Percentiles rank a stretch among this genome's conserved stretches.
Evolutionary conservation across 2,797 vertebrate genomes (phyloP).

Genomic region (Xiphophorus birchmanni): DNA sequence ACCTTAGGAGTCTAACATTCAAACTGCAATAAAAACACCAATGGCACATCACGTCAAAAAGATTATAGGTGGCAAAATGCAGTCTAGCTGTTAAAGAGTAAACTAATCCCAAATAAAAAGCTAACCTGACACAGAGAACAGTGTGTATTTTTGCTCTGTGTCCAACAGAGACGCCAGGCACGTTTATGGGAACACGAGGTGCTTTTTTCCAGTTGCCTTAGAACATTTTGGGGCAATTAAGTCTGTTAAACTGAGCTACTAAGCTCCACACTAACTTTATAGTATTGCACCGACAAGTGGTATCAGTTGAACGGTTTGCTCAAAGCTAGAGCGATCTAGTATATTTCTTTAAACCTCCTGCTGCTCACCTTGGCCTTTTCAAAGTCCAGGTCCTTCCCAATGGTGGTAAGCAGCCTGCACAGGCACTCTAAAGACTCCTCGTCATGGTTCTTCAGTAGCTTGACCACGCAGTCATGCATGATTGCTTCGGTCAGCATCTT

Average conservation of each 20-base stretch:
- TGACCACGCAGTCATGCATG: slow-evolving; percentile 98
- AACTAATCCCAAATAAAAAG: slow-evolving; percentile 2
- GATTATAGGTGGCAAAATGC: background rate
- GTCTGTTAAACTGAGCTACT: background rate
- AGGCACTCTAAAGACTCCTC: slow-evolving; percentile 95
- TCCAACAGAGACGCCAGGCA: background rate
- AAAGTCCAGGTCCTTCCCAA: slow-evolving; percentile 97
- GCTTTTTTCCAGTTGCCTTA: background rate
- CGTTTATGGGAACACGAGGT: background rate
- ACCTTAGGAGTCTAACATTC: background rate
- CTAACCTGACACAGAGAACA: background rate
- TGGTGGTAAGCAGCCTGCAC: slow-evolving; percentile 94
- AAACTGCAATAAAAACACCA: background rate
- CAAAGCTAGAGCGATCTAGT: no score
- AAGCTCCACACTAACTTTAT: background rate
- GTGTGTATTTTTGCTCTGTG: background rate
- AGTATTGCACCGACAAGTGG: background rate
- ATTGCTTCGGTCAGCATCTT: slow-evolving; percentile 98
- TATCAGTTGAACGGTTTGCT: background rate
- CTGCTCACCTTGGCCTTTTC: slow-evolving; percentile 94
- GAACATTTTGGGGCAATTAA: background rate
- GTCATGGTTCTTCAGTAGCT: slow-evolving; percentile 96
- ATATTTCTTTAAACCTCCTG: background rate
- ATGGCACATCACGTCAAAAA: background rate
- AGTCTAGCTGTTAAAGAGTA: background rate